Percentiles rank a stretch among this genome's conserved stretches.
These are phyloP conservation scores for Mycteria americana DNA, from an alignment of 2,797 vertebrate genomes.

Conservation along the genomic window DNA sequence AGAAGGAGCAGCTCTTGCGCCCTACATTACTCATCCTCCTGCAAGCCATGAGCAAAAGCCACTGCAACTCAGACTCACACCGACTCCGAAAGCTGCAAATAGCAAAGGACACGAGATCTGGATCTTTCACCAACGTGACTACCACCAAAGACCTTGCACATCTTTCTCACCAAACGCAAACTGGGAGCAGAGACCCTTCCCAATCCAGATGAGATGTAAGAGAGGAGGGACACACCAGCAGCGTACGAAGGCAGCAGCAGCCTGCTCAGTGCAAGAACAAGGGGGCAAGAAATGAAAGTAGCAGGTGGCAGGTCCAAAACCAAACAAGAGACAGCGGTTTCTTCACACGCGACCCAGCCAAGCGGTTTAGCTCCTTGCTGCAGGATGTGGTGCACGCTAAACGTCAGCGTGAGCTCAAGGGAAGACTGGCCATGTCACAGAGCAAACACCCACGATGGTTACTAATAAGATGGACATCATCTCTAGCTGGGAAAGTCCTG, in stretches of 20 bases:
- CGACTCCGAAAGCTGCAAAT: neutral
- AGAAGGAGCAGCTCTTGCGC: neutral
- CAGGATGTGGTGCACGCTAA: neutral
- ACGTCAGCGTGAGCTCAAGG: fast-evolving
- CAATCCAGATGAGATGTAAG: neutral
- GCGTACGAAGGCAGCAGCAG: neutral
- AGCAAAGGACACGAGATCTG: neutral
- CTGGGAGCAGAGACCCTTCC: neutral
- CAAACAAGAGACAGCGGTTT: neutral
- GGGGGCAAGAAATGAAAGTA: neutral
- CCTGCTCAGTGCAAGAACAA: neutral
- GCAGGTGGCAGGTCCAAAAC: neutral
- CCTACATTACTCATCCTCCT: neutral
- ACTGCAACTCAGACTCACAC: neutral
- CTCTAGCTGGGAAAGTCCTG: neutral
- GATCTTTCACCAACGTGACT: neutral
- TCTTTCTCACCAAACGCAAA: neutral
- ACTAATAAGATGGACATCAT: neutral
- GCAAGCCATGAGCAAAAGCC: neutral
- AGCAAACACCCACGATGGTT: neutral
- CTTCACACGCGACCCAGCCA: neutral
- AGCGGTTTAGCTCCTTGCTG: neutral
- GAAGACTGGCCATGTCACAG: neutral
- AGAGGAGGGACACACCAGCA: neutral
- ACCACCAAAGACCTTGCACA: neutral